Evolutionary conservation across 2,888 invertebrate species (phyloP), one percentile per base, ranked within the genome.

Genomic region (Erynnis tages): DNA sequence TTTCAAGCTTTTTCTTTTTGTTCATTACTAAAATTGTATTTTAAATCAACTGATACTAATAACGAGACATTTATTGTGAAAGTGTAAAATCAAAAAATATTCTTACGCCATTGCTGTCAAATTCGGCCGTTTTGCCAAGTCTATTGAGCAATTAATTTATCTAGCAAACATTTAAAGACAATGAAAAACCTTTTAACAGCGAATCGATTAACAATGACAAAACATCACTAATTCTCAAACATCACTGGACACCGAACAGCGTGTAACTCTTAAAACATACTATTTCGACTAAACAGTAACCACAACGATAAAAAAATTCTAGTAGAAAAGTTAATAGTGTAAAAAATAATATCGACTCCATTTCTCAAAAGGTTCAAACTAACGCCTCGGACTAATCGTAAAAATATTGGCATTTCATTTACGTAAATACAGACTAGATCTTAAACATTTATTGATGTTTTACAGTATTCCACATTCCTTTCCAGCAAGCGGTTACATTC

Each of bases 61-160:
- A n/a, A n/a, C n/a, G n/a, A n/a, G n/a, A n/a, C n/a, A n/a, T n/a
- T n/a, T n/a, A n/a, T n/a, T n/a, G n/a, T n/a, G n/a, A n/a, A n/a
- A n/a, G n/a, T n/a, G n/a, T n/a, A n/a, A n/a, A n/a, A n/a, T n/a
- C n/a, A n/a, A n/a, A n/a, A n/a, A n/a, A n/a, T n/a, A 10, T 10
- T 8, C n/a, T 25, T 14, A n/a, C 10, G 27, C 14, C 16, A 41
- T 29, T 41, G 41, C 17, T 43, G 29, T 11, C 16, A 14, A 43
- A 19, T 16, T 27, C 16, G n/a, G 17, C 17, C 4, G 17, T 5
- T 7, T 14, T 14, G 10, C n/a, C n/a, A n/a, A n/a, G 29, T 1
- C 27, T 43, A 40, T 19, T 43, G 43, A 43, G 43, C 43, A 43
- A 30, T 19, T 8, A 3, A 19, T 29, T 8, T 4, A 34, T n/a